phyloP scores from a whole-genome alignment of 2,797 vertebrate genomes.

The Serranus cabrilla region DNA sequence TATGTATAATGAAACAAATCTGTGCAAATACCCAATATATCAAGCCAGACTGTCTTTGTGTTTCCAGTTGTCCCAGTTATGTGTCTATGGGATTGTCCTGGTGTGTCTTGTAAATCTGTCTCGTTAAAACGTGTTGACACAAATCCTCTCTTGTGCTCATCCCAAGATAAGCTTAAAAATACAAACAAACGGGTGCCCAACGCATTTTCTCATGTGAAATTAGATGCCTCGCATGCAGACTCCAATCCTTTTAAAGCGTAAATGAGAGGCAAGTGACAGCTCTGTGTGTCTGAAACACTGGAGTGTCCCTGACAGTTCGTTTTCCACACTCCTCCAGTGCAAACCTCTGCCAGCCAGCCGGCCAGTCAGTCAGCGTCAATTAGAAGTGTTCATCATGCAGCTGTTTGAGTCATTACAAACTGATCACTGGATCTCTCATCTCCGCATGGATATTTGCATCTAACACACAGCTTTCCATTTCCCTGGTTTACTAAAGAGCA shows the following conservation, averaged over 20 bases:
- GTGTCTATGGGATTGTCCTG: conserved; percentile 29
- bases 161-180: conserved; percentile 46
- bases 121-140: conserved; percentile 36
- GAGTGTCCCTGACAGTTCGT: conserved; percentile 55
- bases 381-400: conserved; percentile 56
- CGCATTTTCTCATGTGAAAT: conserved; percentile 59
- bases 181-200: conserved; percentile 49
- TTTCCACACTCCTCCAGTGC: conserved; percentile 54
- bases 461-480: conserved; percentile 8
- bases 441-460: conserved; percentile 38
- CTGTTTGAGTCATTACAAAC: conserved; percentile 62
- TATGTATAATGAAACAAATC: conserved; percentile 32
- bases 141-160: conserved; percentile 55
- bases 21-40: conserved; percentile 20
- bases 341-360: conserved; percentile 47
- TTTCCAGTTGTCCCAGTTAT: conserved; percentile 44
- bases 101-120: conserved; percentile 47
- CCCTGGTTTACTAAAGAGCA: conserved; percentile 14
- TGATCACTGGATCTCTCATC: conserved; percentile 47
- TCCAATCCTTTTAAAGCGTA: conserved; percentile 65
- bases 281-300: conserved; percentile 45
- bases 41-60: conserved; percentile 9
- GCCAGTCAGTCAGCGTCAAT: conserved; percentile 56
- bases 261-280: conserved; percentile 60
- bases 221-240: conserved; percentile 49